These are phyloP conservation scores for Oryzias curvinotus DNA, from an alignment of 2,113 vertebrate genomes.

Conservation along the genomic window DNA sequence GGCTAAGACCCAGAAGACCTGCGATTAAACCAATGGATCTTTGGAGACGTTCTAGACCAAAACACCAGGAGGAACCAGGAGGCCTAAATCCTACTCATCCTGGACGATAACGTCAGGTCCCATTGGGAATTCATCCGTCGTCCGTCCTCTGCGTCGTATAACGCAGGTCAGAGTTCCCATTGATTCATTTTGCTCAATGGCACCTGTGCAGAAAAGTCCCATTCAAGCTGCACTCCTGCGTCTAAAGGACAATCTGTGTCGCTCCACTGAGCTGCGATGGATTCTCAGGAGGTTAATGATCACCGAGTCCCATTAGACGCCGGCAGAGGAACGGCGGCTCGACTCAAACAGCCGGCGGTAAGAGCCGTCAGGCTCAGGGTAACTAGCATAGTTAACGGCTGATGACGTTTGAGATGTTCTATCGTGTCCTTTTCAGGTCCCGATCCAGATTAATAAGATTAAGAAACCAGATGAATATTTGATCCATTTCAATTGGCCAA, in stretches of 20 bases:
- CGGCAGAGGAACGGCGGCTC: not conserved
- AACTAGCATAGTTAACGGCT: not conserved
- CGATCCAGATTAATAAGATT: no score
- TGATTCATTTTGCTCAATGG: conserved; percentile 16
- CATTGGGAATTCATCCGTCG: not conserved
- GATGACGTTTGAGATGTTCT: not conserved
- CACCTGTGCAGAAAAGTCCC: conserved; percentile 7
- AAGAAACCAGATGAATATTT: no score
- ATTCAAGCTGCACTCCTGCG: conserved; percentile 18
- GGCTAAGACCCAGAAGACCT: no score
- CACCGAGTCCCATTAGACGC: conserved; percentile 32
- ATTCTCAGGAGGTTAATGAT: conserved; percentile 26
- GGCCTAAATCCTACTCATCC: conserved; percentile 1
- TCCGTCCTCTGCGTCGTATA: not conserved
- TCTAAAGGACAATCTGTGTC: conserved; percentile 36
- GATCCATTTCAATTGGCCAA: no score
- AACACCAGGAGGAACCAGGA: not conserved
- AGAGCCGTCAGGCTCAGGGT: not conserved
- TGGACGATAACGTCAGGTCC: conserved; percentile 6
- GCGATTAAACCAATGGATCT: not conserved
- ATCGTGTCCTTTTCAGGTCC: no score
- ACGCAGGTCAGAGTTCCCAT: conserved; percentile 17
- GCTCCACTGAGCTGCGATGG: conserved; percentile 26
- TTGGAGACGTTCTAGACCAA: not conserved
- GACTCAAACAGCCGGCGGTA: not conserved